Conservation (phyloP, 1,140 invertebrate species). For the Papilio xuthus region DNA sequence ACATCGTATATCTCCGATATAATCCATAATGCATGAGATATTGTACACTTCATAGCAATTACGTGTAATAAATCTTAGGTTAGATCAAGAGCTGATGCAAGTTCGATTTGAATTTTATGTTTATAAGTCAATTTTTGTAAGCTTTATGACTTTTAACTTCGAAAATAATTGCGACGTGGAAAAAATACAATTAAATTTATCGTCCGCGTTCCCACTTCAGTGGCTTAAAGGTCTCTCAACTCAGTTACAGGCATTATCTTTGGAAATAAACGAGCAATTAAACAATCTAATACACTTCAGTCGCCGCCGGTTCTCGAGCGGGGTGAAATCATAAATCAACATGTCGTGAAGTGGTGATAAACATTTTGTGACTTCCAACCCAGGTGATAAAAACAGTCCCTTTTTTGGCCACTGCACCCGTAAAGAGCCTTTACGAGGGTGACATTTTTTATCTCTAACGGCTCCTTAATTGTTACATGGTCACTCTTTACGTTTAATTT, state of each 20-base stretch:
- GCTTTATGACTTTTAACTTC: constrained; percentile 5
- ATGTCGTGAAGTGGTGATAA: constrained; percentile 78
- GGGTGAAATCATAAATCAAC: constrained; percentile 80
- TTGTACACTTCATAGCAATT: constrained; percentile 70
- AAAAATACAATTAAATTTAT: constrained; percentile 46
- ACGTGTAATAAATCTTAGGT: constrained; percentile 77
- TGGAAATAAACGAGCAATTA: constrained; percentile 80
- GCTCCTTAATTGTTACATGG: constrained; percentile 73
- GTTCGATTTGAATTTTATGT: constrained; percentile 56
- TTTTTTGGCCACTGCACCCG: constrained; percentile 69
- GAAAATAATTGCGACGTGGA: constrained; percentile 17
- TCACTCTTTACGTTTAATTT: constrained; percentile 70
- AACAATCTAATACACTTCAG: constrained; percentile 78
- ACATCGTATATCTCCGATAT: constrained; percentile 69
- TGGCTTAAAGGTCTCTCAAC: constrained; percentile 60
- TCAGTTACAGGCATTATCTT: constrained; percentile 69
- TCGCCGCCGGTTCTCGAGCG: constrained; percentile 56
- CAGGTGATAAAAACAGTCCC: constrained; percentile 78
- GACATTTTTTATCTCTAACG: constrained; percentile 78
- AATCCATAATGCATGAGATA: constrained; percentile 78
- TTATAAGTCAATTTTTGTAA: constrained; percentile 35
- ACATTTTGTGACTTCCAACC: constrained; percentile 79
- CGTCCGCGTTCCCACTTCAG: constrained; percentile 59
- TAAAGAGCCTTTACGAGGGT: constrained; percentile 68
- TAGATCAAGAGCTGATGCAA: constrained; percentile 69